Conservation (phyloP, 2,888 invertebrate genomes). For the Drosophila setosimentum region DNA sequence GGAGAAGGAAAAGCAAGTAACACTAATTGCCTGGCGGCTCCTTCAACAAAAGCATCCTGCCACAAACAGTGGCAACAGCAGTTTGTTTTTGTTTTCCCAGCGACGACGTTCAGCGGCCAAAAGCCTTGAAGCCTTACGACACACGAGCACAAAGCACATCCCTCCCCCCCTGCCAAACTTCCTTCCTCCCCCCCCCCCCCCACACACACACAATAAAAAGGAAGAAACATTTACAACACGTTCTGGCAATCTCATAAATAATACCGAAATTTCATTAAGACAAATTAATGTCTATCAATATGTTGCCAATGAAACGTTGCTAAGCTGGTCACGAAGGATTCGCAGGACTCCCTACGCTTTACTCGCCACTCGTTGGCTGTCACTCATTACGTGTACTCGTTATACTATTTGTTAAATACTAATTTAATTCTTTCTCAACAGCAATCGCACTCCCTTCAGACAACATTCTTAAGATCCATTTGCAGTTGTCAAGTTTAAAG, state of each 20-base stretch:
- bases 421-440: background rate
- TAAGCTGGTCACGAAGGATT: constrained; percentile 12
- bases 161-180: background rate
- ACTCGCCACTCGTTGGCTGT: background rate
- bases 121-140: constrained; percentile 52
- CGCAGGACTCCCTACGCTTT: constrained; percentile 3
- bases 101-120: constrained; percentile 29
- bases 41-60: constrained; percentile 46
- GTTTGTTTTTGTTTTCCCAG: constrained; percentile 68
- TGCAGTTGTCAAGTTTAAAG: background rate
- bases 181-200: background rate
- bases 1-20: constrained; percentile 28
- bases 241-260: constrained; percentile 84
- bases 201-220: constrained; percentile 1
- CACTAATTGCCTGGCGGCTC: constrained; percentile 70
- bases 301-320: constrained; percentile 78
- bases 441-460: too few relatives aligned
- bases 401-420: background rate
- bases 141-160: constrained; percentile 34
- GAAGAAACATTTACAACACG: constrained; percentile 68
- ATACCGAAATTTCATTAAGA: constrained; percentile 85
- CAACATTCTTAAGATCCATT: background rate
- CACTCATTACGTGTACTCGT: background rate
- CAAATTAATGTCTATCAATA: constrained; percentile 86
- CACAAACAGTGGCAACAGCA: constrained; percentile 45